Conservation (phyloP, 92 coral and sea anemone genomes). For the Epizoanthus scotinus region DNA sequence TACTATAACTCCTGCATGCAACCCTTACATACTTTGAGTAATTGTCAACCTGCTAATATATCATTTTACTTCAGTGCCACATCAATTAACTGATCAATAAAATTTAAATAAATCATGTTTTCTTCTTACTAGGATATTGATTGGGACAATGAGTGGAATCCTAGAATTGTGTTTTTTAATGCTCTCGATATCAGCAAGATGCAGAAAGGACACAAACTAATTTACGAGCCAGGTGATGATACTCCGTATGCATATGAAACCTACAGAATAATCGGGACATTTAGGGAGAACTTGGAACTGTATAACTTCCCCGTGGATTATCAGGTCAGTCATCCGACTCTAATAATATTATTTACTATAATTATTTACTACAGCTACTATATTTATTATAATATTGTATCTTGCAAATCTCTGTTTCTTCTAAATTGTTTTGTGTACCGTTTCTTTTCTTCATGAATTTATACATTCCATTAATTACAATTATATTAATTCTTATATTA, state of each 20-base stretch:
- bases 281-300: conserved; percentile 73
- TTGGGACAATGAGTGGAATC: conserved; percentile 70
- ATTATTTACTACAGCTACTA: no score
- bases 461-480: no score
- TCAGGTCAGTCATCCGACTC: conserved; percentile 48
- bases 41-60: no score
- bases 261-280: conserved; percentile 64
- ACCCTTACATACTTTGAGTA: no score
- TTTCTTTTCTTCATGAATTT: no score
- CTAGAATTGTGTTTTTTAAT: conserved; percentile 70
- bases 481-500: no score
- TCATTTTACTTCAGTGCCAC: not conserved
- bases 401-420: no score
- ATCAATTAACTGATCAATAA: not conserved
- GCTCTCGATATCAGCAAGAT: conserved; percentile 60
- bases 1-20: no score
- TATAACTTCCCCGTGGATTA: conserved; percentile 69
- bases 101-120: not conserved
- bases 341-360: no score
- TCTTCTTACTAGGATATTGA: conserved; percentile 56
- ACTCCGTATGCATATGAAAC: conserved; percentile 62
- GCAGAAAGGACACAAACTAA: conserved; percentile 56
- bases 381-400: no score
- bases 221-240: conserved; percentile 57
- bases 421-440: no score